These are phyloP conservation scores for Hyles euphorbiae DNA, from an alignment of 1,140 invertebrate species.

Conservation along the genomic window DNA sequence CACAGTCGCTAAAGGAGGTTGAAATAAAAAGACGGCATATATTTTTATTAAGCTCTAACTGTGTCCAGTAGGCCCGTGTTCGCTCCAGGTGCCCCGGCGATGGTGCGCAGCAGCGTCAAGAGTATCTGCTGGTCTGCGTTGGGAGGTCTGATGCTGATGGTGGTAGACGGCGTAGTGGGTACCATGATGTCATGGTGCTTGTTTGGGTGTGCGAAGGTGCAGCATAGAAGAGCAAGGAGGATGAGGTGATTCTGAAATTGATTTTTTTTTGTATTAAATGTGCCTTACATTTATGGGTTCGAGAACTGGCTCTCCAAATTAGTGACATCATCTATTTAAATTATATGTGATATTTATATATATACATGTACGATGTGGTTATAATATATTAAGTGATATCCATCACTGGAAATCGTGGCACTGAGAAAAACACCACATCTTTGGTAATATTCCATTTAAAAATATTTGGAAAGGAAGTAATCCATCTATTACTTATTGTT, in stretches of 20 bases:
- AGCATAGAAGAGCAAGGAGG: not conserved
- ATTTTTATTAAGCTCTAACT: constrained; percentile 4
- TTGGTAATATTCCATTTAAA: no score
- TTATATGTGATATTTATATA: no score
- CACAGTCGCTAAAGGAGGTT: not conserved
- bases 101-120: not conserved
- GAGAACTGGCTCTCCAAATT: no score
- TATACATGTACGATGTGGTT: no score
- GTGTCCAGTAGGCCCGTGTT: not conserved
- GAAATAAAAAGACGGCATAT: not conserved
- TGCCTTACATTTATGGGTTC: no score
- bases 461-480: no score
- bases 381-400: no score
- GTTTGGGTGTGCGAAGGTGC: not conserved
- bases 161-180: not conserved
- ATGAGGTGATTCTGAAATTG: not conserved
- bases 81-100: not conserved
- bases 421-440: no score
- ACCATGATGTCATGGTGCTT: not conserved
- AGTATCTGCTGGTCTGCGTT: constrained; percentile 5
- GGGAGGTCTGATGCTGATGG: not conserved
- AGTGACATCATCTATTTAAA: no score
- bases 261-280: no score
- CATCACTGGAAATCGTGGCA: no score
- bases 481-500: no score